Evolutionary conservation across 1,140 invertebrate species (phyloP), one percentile per base, ranked within the genome.

Genomic region (Cryptotermes secundus): DNA sequence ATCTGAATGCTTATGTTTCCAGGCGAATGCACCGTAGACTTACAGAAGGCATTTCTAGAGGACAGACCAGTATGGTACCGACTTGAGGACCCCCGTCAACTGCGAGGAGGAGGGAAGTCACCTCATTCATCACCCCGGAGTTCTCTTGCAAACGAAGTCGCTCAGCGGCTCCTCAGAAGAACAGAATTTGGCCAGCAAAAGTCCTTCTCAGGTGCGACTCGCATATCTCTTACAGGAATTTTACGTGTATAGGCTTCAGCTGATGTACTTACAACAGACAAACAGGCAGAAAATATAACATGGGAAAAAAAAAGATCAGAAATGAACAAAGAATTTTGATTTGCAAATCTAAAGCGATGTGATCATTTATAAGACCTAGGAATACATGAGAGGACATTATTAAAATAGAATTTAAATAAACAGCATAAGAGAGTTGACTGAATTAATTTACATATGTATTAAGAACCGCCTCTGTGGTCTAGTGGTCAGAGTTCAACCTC

Each of bases 41-140:
- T 96, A 49, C 93, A 96, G 86, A 96, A 95, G 89, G 96, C 95
- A 10, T 95, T 97, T 86, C 92, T 97, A 80, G 95, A 96, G 87
- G 96, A 97, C 87, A 93, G 95, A 84, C 95, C 96, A 9, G 94
- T 96, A 35, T 97, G 96, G 96, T 97, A 96, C 89, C 93, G 95
- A 31, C 90, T 98, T 80, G 95, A 97, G 87, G 96, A 96, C 89
- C 94, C 94, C 0, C 92, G 93, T 82, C 93, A 95, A 34, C 87
- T 95, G 36, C 90, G 94, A 34, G 90, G 90, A 79, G 89, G 88
- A 12, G 90, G 90, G 38, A 94, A 94, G 84, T 95, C 95, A 1
- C 95, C 95, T 0, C 94, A 93, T 87, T 93, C 93, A 2, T 96
- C 95, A 0, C 95, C 96, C 0, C 92, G 96, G n/a, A 94, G 95